Percentiles rank a stretch among this genome's conserved stretches.
Evolutionary conservation across 2,113 vertebrate genomes (phyloP).

Genomic region (Corythaeola cristata): DNA sequence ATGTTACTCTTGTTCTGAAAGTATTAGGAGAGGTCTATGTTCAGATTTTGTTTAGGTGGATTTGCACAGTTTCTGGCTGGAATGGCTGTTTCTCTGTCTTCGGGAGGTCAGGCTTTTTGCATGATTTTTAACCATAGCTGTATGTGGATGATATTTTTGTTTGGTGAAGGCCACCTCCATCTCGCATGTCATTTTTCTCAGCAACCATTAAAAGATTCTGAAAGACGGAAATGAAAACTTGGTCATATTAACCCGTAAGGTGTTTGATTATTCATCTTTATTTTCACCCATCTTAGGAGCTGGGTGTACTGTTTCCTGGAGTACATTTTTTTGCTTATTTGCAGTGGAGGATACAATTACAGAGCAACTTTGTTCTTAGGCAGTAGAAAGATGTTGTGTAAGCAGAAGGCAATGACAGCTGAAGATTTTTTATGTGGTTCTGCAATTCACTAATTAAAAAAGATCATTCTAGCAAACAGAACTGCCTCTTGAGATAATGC

Average conservation of each 20-base stretch:
- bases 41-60: neutral
- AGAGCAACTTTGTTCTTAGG: constrained; percentile 24
- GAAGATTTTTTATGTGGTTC: constrained; percentile 35
- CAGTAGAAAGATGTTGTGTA: constrained; percentile 31
- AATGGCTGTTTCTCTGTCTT: neutral
- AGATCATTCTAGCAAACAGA: constrained; percentile 57
- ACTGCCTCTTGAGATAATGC: constrained; percentile 58
- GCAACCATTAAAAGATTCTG: neutral
- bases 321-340: neutral
- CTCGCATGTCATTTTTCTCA: neutral
- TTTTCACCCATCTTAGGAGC: neutral
- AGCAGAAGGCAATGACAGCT: constrained; percentile 18
- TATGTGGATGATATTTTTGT: neutral
- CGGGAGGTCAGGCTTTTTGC: accelerated
- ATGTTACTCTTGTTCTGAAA: neutral
- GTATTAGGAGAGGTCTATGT: neutral
- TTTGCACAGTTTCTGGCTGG: neutral
- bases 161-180: accelerated
- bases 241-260: neutral
- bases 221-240: neutral
- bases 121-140: neutral
- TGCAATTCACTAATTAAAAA: constrained; percentile 57
- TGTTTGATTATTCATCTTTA: neutral
- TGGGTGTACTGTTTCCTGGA: neutral
- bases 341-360: constrained; percentile 13